These are phyloP conservation scores for Hemibates koningsi DNA, from an alignment of 2,113 vertebrate species.

Conservation along the genomic window DNA sequence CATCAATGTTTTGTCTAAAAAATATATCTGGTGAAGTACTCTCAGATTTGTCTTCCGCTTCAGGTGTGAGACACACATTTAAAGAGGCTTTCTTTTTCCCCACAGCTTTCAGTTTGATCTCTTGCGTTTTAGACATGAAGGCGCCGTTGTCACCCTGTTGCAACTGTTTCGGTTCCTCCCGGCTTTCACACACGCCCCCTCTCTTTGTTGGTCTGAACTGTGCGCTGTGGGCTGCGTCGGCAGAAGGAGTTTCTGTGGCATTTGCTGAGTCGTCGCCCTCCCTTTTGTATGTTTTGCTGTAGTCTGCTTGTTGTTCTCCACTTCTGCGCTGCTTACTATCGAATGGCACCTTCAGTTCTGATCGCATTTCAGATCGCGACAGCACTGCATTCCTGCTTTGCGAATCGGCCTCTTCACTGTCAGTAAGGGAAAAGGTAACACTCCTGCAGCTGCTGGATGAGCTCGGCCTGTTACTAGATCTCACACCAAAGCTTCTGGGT, in stretches of 20 bases:
- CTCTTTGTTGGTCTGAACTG: constrained; percentile 43
- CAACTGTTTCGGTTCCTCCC: constrained; percentile 48
- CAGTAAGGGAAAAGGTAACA: constrained; percentile 36
- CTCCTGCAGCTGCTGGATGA: constrained; percentile 48
- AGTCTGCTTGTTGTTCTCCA: constrained; percentile 15
- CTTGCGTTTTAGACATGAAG: constrained; percentile 64
- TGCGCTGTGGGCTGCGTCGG: constrained; percentile 7
- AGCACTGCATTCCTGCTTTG: constrained; percentile 4
- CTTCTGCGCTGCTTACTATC: constrained; percentile 35
- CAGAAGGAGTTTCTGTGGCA: constrained; percentile 30
- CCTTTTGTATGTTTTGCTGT: constrained; percentile 21
- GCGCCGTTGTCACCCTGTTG: constrained; percentile 33
- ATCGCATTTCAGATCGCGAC: constrained; percentile 28
- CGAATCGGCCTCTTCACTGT: constrained; percentile 30
- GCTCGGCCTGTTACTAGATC: constrained; percentile 24
- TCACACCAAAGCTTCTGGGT: constrained; percentile 1
- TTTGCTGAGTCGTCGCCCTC: constrained; percentile 53
- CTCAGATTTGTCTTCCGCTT: constrained; percentile 40
- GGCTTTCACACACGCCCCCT: constrained; percentile 42
- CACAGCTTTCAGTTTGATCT: constrained; percentile 50
- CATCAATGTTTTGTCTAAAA: neutral
- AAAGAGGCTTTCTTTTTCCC: constrained; percentile 67
- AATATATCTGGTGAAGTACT: neutral
- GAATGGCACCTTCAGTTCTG: constrained; percentile 36
- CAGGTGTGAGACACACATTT: constrained; percentile 53